Evolutionary conservation across 2,797 vertebrate species (phyloP), one percentile per base, ranked within the genome.

Genomic region (Agapornis canus): DNA sequence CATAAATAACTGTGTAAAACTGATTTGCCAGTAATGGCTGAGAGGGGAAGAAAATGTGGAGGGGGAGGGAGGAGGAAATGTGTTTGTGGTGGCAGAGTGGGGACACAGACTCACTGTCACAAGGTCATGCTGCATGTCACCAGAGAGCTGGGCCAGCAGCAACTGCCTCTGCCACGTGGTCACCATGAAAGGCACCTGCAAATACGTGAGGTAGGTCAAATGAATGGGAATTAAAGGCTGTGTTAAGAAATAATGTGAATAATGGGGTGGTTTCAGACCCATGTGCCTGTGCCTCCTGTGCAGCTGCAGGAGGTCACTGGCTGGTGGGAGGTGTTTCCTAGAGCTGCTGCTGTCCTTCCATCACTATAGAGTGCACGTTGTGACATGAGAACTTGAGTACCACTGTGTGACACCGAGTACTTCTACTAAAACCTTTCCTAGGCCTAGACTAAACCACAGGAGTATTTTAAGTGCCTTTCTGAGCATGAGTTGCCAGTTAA

Each of bases 391-490:
- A 25, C 56, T 57, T 17, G 56, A 57, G 56, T 57, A 57, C 56
- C 10, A 1, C 19, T 4, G 1, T 4, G 27, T 56, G 52, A 2
- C 3, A 2, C 11, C 6, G 39, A 59, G 9, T 17, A 21, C 48
- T 21, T 17, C 18, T 20, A 3, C 45, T n/a, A 5, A 11, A 42
- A 3, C 29, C n/a, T 14, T 20, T 26, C 54, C 56, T 25, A 29
- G 39, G 51, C 22, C 9, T 17, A 47, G 21, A 23, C 39, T 75
- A 27, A 61, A 22, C 20, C 75, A 8, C 6, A 48, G 35, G 32
- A 43, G 3, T 21, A 35, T 13, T 16, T 60, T 4, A 93, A 95
- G 96, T 97, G 97, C 96, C 97, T 97, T 96, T 63, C 39, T 73
- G 57, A 80, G 79, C 49, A 20, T 6, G 21, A 65, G 42, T 35